Evolutionary conservation across 1,140 invertebrate species (phyloP), one percentile per base, ranked within the genome.

Genomic region (Bombus soroeensis): DNA sequence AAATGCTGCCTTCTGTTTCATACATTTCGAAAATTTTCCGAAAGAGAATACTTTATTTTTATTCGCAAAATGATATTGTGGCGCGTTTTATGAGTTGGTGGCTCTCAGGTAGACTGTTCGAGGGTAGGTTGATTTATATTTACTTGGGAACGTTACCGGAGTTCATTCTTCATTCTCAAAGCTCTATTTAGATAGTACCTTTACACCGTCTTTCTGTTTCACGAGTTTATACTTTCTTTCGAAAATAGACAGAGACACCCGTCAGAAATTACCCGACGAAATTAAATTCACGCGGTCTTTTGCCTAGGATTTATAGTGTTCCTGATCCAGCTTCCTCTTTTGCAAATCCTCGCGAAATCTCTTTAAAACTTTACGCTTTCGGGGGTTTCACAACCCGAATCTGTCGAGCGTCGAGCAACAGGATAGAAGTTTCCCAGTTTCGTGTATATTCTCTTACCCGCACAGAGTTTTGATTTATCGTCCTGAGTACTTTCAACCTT

Each of bases 271-370:
- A 84, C 83, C 70, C 57, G 41, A 43, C 47, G 62, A 89, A 90
- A 90, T 90, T 89, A 90, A 90, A 89, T 89, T 82, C 71, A 37
- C 34, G 18, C 25, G 34, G 70, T 66, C 70, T n/a, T 89, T 72
- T 71, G 47, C 10, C n/a, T 53, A 53, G 80, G 73, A 84, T 87
- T 87, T 89, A 89, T 73, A 85, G 82, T 53, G 43, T 41, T 57
- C 0, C 39, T 22, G 81, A 74, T 87, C 77, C 47, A 79, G 37
- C 74, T 85, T 81, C 57, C 79, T 75, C 64, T 81, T 75, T 66
- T 13, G 37, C 71, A 70, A 79, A 89, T 87, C 81, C 71, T 43
- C 34, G 32, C 25, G 34, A 76, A 79, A 87, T 87, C 88, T 89
- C 66, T 83, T 87, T 79, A n/a, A 76, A 85, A 87, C 68, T 86